Conservation (phyloP, 2,888 invertebrate genomes). For the Nineta flava region DNA sequence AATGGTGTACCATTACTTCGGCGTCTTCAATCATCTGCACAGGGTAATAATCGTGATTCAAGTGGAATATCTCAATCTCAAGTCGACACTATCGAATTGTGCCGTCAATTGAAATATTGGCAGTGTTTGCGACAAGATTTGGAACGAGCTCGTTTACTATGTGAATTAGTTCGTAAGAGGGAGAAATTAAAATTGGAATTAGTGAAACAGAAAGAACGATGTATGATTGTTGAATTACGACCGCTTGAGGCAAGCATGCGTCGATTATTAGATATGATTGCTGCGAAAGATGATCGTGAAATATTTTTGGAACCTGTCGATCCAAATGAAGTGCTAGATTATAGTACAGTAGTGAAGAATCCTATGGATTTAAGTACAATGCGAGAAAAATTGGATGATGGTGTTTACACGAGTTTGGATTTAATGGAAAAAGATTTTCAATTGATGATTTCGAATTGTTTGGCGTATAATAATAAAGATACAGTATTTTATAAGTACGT, state of each 20-base stretch:
- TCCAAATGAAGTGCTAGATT: constrained; percentile 76
- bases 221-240: constrained; percentile 62
- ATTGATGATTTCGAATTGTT: constrained; percentile 91
- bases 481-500: constrained; percentile 73
- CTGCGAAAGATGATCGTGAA: constrained; percentile 65
- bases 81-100: constrained; percentile 53
- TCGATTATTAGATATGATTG: constrained; percentile 59
- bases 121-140: constrained; percentile 85
- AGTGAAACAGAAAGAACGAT: constrained; percentile 64
- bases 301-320: constrained; percentile 92
- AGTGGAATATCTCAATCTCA: constrained; percentile 11
- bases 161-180: constrained; percentile 87
- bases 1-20: constrained; percentile 91
- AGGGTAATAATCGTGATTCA: constrained; percentile 17
- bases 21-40: constrained; percentile 49
- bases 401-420: constrained; percentile 52
- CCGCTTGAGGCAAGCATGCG: constrained; percentile 68
- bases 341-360: constrained; percentile 63
- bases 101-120: constrained; percentile 83
- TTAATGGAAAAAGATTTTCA: constrained; percentile 80
- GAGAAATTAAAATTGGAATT: constrained; percentile 87
- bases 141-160: constrained; percentile 80
- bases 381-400: constrained; percentile 54
- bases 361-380: constrained; percentile 89
- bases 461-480: constrained; percentile 88